phyloP scores from a whole-genome alignment of 2,888 invertebrate genomes.

The Microctonus hyperodae region DNA sequence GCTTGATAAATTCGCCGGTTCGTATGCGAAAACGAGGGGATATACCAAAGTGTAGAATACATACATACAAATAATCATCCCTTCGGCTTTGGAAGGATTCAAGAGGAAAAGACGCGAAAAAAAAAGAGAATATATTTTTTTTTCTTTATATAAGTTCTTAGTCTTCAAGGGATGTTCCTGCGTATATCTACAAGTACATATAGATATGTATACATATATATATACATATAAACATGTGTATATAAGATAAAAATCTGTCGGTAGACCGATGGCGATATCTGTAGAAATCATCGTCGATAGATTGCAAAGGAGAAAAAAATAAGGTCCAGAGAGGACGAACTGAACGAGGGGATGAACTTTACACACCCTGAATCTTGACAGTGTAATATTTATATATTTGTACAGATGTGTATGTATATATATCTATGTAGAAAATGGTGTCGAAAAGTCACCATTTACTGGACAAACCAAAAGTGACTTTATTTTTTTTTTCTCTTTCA shows the following conservation, averaged over 20 bases:
- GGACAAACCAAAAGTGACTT: slow-evolving; percentile 46
- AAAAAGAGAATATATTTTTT: neutral
- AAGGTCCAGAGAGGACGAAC: slow-evolving; percentile 41
- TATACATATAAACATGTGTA: no score
- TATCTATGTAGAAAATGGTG: slow-evolving; percentile 43
- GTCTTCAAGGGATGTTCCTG: slow-evolving; percentile 10
- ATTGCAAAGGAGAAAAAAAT: slow-evolving; percentile 48
- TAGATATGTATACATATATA: no score
- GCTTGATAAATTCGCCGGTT: slow-evolving; percentile 50
- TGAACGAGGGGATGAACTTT: slow-evolving; percentile 5
- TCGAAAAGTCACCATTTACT: slow-evolving; percentile 55
- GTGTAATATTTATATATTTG: slow-evolving; percentile 37
- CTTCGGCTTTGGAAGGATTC: slow-evolving; percentile 24
- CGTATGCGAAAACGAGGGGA: slow-evolving; percentile 1
- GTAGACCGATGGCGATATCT: neutral
- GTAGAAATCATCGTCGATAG: slow-evolving; percentile 5
- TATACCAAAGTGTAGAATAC: neutral
- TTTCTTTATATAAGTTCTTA: neutral
- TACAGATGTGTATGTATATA: no score
- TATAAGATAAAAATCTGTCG: slow-evolving; percentile 15
- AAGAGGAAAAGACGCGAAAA: slow-evolving; percentile 16
- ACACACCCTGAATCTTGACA: slow-evolving; percentile 34
- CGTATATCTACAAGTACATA: no score
- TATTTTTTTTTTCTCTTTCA: slow-evolving; percentile 3
- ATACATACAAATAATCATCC: slow-evolving; percentile 15